A percentile compares a stretch with the other conserved stretches of the same genome.
Conservation (phyloP, 2,888 invertebrate species). For the Pharmacophagus antenor region DNA sequence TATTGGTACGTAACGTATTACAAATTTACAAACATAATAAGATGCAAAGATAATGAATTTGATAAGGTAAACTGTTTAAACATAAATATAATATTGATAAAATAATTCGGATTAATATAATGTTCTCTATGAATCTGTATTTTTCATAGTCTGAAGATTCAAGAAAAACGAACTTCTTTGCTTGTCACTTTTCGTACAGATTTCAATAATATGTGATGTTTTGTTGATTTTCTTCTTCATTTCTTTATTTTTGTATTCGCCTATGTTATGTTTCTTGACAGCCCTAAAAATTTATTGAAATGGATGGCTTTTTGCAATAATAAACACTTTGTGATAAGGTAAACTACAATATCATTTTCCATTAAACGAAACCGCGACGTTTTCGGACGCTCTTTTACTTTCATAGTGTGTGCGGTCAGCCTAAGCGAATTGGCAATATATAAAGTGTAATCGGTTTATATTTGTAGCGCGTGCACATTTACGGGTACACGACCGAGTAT, state of each 20-base stretch:
- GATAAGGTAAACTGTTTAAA: not conserved
- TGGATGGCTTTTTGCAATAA: too few relatives aligned
- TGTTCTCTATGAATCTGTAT: not conserved
- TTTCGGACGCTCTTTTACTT: not conserved
- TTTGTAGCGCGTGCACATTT: conserved; percentile 4
- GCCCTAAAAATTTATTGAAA: not conserved
- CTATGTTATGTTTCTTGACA: too few relatives aligned
- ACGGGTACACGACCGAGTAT: conserved; percentile 27
- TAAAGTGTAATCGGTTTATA: conserved; percentile 3
- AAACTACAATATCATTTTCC: not conserved
- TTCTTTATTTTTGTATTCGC: too few relatives aligned
- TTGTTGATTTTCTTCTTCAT: too few relatives aligned
- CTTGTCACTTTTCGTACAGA: too few relatives aligned
- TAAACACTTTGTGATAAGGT: too few relatives aligned
- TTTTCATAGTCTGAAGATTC: too few relatives aligned
- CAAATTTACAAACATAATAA: not conserved
- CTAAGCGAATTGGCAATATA: conserved; percentile 3
- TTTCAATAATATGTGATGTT: too few relatives aligned
- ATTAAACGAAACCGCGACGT: not conserved
- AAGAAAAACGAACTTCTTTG: too few relatives aligned
- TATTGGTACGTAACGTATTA: conserved; percentile 1
- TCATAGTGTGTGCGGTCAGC: not conserved
- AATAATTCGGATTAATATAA: not conserved
- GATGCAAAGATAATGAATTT: not conserved
- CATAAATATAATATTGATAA: not conserved